phyloP scores from a whole-genome alignment of 2,113 vertebrate species.

The Motacilla tschutschensis region DNA sequence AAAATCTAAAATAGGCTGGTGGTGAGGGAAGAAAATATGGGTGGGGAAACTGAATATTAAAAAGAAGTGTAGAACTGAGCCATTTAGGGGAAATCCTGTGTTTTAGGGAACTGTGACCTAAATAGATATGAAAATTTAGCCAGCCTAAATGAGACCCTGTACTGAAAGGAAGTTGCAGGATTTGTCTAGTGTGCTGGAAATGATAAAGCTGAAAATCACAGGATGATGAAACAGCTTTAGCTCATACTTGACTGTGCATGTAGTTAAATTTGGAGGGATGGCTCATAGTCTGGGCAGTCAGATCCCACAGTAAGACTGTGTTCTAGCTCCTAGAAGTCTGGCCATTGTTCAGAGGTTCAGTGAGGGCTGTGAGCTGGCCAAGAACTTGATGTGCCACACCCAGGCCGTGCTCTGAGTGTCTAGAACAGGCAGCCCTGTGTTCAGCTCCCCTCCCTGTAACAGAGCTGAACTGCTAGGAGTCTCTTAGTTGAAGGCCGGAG shows the following conservation, averaged over 20 bases:
- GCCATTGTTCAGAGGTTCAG: conserved; percentile 43
- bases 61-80: background rate
- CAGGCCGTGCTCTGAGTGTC: background rate
- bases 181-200: conserved; percentile 5
- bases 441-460: background rate
- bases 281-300: conserved; percentile 62
- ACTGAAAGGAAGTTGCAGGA: conserved; percentile 24
- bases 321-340: conserved; percentile 54
- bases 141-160: background rate
- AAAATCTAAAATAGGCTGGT: background rate
- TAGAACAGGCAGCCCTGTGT: background rate
- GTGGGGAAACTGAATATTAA: background rate
- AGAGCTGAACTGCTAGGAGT: background rate
- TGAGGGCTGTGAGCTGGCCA: conserved; percentile 16
- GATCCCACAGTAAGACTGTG: conserved; percentile 35
- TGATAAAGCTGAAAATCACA: conserved; percentile 12
- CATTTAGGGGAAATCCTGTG: conserved; percentile 6
- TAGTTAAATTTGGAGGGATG: conserved; percentile 57
- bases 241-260: conserved; percentile 26
- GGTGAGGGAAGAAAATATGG: background rate
- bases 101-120: background rate
- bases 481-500: background rate
- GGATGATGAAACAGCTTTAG: conserved; percentile 37
- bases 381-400: conserved; percentile 27
- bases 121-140: background rate